Conservation (phyloP, 1,140 invertebrate species). For the Trypoxylus dichotomus region DNA sequence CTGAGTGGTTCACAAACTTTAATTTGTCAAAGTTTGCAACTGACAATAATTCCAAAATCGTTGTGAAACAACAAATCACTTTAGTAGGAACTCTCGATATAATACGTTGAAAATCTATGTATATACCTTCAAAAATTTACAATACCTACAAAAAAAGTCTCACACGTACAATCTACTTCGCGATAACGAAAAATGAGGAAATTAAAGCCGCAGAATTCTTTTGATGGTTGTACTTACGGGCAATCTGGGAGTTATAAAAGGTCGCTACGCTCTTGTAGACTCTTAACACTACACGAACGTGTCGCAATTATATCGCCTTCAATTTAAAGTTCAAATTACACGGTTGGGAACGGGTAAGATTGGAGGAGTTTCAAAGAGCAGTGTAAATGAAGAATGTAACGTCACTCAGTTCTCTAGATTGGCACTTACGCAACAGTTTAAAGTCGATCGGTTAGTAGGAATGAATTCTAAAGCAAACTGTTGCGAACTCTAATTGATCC, state of each 20-base stretch:
- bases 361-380: neutral
- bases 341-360: neutral
- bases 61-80: no score
- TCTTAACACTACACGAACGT: neutral
- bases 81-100: no score
- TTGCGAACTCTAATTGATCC: no score
- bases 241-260: neutral
- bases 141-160: neutral
- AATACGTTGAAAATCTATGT: no score
- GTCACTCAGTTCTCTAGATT: neutral
- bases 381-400: neutral
- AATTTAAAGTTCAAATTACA: conserved; percentile 16
- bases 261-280: neutral
- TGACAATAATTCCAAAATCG: no score
- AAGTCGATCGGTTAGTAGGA: neutral
- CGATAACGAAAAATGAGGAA: neutral
- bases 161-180: neutral
- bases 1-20: no score
- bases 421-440: neutral
- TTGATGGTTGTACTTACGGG: neutral
- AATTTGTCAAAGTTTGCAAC: no score
- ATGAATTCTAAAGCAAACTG: no score
- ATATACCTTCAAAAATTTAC: no score
- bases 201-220: neutral
- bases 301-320: neutral